Evolutionary conservation across 2,888 invertebrate genomes (phyloP).

Genomic region (Malthinus flaveolus): DNA sequence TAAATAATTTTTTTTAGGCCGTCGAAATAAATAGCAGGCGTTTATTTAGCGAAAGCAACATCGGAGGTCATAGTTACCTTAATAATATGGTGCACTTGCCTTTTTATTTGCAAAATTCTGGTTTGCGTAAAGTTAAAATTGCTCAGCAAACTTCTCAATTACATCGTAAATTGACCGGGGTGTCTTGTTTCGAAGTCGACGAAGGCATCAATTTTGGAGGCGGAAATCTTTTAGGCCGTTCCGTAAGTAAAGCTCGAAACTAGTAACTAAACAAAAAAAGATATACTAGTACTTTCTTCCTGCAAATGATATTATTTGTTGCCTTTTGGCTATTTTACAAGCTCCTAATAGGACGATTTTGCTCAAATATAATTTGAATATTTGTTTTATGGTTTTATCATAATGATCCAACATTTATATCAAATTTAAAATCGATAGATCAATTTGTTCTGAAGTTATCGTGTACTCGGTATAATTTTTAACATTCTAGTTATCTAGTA

Average conservation of each 20-base stretch:
- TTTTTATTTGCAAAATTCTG: slow-evolving; percentile 97
- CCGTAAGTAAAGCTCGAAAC: slow-evolving; percentile 46
- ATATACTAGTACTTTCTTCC: no score
- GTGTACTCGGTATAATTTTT: background rate
- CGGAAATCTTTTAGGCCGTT: slow-evolving; percentile 56
- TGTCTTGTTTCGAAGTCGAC: slow-evolving; percentile 59
- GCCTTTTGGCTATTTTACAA: no score
- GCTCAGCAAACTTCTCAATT: slow-evolving; percentile 79
- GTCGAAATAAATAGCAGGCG: slow-evolving; percentile 88
- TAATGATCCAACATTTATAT: no score
- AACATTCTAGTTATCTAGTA: slow-evolving; percentile 64
- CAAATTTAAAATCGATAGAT: no score
- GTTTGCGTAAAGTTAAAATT: slow-evolving; percentile 83
- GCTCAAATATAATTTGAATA: no score
- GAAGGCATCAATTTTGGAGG: slow-evolving; percentile 55
- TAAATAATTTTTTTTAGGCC: slow-evolving; percentile 56
- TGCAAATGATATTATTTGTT: no score
- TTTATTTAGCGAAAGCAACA: slow-evolving; percentile 86
- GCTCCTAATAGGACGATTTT: no score
- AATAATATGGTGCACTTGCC: slow-evolving; percentile 97
- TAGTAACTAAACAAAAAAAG: background rate
- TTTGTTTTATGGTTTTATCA: no score
- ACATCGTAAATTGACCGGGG: slow-evolving; percentile 52
- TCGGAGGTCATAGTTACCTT: slow-evolving; percentile 93
- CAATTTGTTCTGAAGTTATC: no score